Evolutionary conservation across 2,888 invertebrate genomes (phyloP), one percentile per base, ranked within the genome.

Genomic region (Gymnoscelis rufifasciata): DNA sequence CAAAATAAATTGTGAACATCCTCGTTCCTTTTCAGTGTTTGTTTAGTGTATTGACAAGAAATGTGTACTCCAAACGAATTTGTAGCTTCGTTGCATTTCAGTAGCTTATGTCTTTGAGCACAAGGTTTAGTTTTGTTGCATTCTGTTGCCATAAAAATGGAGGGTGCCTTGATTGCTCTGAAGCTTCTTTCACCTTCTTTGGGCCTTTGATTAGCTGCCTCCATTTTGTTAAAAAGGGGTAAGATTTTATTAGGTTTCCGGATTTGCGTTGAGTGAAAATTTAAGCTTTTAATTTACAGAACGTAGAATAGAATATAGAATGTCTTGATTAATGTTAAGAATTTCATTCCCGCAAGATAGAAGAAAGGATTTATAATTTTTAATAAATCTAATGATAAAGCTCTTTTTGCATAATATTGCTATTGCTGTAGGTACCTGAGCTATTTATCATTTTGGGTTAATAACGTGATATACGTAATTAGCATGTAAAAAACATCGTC

Each of bases 1-100:
- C 63, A 67, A 74, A 65, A 62, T 68, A 71, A 71, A 71, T 66
- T 66, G 63, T 52, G 47, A 66, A 62, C 65, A 67, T 71, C 65
- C 64, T 73, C 76, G 73, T 75, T 76, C 67, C 63, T 66, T 67
- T 66, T 64, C 59, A 62, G 56, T 78, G 71, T 83, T 82, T 81
- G 64, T 69, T 63, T 64, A 71, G 66, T 72, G 65, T 83, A 77
- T 83, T 83, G 82, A 82, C 82, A 80, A 76, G 76, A 79, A 76
- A 78, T 80, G 74, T 78, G 78, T 74, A 45, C 30, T 43, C 68
- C 70, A 51, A 46, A 47, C 35, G 41, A 42, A 51, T 42, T 70
- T 71, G 71, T 49, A 74, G 62, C 60, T 68, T 66, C 11, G 15
- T 31, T 42, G 42, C 41, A 42, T 33, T 35, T 42, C 30, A 27